Conservation (phyloP, 2,888 invertebrate species). For the Lamellibrachia satsuma region DNA sequence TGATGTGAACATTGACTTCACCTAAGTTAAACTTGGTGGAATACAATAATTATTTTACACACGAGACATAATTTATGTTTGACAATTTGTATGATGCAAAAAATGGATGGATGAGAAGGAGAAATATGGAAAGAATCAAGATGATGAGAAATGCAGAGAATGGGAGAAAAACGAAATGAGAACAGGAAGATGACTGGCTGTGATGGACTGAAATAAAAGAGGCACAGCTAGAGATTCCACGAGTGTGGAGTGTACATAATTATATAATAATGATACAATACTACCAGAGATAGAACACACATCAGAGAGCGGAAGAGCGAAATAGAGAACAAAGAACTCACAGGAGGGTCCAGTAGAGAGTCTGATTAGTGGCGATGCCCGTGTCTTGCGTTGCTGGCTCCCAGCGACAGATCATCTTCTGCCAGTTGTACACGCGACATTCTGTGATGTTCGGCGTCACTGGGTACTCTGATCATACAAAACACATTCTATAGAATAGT, state of each 20-base stretch:
- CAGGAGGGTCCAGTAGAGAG: constrained; percentile 31
- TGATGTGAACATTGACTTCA: not conserved
- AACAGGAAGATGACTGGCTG: not conserved
- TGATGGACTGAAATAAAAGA: not conserved
- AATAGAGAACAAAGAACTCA: constrained; percentile 21
- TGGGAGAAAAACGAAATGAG: not conserved
- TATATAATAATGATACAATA: not conserved
- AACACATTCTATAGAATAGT: not conserved
- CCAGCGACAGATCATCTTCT: constrained; percentile 34
- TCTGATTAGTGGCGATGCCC: constrained; percentile 25
- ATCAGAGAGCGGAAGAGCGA: not conserved
- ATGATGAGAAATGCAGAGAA: not conserved
- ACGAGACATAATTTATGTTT: not conserved
- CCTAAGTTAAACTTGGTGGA: not conserved
- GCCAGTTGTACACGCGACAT: constrained; percentile 37
- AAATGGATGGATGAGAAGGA: not conserved
- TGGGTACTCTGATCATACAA: constrained; percentile 25
- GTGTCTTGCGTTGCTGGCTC: constrained; percentile 31
- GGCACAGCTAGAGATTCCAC: not conserved
- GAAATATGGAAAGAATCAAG: not conserved
- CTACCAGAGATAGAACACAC: not conserved
- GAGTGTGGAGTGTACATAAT: not conserved
- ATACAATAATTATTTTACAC: not conserved
- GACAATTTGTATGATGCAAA: not conserved
- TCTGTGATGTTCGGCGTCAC: constrained; percentile 29